Percentiles rank a stretch among this genome's conserved stretches.
Conservation (phyloP, 2,797 vertebrate species). For the Triplophysa yarkandensis region DNA sequence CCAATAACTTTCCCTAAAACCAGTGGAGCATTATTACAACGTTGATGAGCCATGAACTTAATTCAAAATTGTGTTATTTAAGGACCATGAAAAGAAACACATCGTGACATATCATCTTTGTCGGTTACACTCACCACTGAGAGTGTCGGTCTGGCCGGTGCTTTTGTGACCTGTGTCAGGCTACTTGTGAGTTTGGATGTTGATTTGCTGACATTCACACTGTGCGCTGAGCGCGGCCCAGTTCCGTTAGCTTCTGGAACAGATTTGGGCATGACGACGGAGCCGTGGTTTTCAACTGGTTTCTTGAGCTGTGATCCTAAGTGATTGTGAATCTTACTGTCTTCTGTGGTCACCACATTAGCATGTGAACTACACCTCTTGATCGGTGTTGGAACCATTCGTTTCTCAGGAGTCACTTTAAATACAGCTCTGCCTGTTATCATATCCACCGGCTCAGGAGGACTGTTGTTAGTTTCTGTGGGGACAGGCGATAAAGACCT, state of each 20-base stretch:
- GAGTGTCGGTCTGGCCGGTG: constrained; percentile 82
- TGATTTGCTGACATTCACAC: constrained; percentile 77
- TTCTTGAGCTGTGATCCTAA: constrained; percentile 84
- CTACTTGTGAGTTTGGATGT: constrained; percentile 92
- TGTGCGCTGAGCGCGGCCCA: constrained; percentile 89
- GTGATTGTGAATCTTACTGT: constrained; percentile 98
- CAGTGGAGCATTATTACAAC: background rate
- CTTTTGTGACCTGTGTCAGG: constrained; percentile 86
- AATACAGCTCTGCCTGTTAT: constrained; percentile 93
- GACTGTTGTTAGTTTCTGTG: constrained; percentile 88
- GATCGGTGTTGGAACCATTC: constrained; percentile 84
- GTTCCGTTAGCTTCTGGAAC: constrained; percentile 85
- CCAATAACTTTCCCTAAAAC: background rate
- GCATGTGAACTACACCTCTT: constrained; percentile 86
- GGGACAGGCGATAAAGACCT: constrained; percentile 88
- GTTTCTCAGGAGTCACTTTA: constrained; percentile 95
- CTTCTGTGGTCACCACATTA: constrained; percentile 91
- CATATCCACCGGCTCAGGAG: constrained; percentile 83
- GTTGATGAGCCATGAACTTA: background rate
- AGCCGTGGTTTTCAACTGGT: constrained; percentile 63
- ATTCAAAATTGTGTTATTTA: background rate
- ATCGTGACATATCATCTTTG: no score
- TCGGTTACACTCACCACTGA: constrained; percentile 77
- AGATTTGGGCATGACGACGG: constrained; percentile 85
- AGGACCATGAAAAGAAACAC: background rate